Evolutionary conservation across 2,113 vertebrate species (phyloP).

Genomic region (Pitta sordida): DNA sequence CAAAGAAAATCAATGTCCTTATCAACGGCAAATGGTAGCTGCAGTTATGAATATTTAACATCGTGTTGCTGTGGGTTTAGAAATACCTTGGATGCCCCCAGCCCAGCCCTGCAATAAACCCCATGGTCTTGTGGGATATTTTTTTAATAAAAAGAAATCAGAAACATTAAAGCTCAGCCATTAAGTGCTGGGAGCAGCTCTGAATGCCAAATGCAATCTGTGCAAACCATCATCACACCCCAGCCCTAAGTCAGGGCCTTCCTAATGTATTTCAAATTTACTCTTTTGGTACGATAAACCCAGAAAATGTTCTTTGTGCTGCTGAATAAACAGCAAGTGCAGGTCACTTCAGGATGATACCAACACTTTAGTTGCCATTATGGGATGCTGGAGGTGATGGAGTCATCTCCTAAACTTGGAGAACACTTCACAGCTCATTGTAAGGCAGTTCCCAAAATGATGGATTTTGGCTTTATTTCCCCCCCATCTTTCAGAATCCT

Average conservation of each 20-base stretch:
- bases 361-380: rapidly evolving
- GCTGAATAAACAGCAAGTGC: not conserved
- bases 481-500: not conserved
- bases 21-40: conserved; percentile 50
- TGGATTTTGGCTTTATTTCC: not conserved
- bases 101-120: conserved; percentile 10
- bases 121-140: conserved; percentile 48
- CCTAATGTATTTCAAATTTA: conserved; percentile 41
- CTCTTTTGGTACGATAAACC: conserved; percentile 45
- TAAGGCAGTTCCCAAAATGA: not conserved
- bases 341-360: rapidly evolving
- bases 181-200: conserved; percentile 58
- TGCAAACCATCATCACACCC: conserved; percentile 35
- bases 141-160: conserved; percentile 67
- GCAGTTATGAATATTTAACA: conserved; percentile 69
- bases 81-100: conserved; percentile 31
- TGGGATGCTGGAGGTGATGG: not conserved
- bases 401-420: not conserved
- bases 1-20: conserved; percentile 56
- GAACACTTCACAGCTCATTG: not conserved
- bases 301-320: conserved; percentile 23
- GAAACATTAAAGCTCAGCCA: conserved; percentile 65
- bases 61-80: conserved; percentile 43
- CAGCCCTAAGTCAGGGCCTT: conserved; percentile 44
- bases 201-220: conserved; percentile 8